phyloP scores from a whole-genome alignment of 64 coral and sea anemone species.

The Platygyra sinensis region DNA sequence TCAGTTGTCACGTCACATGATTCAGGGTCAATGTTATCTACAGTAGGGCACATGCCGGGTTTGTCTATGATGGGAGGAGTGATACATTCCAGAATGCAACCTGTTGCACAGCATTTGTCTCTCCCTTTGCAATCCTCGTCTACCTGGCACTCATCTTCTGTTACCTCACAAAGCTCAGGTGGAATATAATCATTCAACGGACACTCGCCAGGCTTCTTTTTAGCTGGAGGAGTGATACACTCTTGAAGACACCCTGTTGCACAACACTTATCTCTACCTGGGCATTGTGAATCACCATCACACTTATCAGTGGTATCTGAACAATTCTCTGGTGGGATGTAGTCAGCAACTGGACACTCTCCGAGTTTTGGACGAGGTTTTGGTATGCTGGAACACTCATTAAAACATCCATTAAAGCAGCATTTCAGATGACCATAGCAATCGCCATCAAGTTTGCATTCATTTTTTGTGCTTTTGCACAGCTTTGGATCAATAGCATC shows the following conservation, averaged over 20 bases:
- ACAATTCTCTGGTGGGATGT: conserved; percentile 42
- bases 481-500: conserved; percentile 19
- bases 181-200: conserved; percentile 40
- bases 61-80: conserved; percentile 46
- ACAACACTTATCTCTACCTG: conserved; percentile 52
- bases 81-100: conserved; percentile 52
- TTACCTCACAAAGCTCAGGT: background rate
- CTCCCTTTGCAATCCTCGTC: conserved; percentile 32
- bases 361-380: conserved; percentile 33
- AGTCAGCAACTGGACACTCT: conserved; percentile 40
- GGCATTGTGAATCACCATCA: conserved; percentile 39
- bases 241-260: conserved; percentile 52
- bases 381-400: conserved; percentile 40
- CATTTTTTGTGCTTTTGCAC: conserved; percentile 48
- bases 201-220: conserved; percentile 44
- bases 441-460: conserved; percentile 55
- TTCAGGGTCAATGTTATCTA: conserved; percentile 38
- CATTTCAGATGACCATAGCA: conserved; percentile 64
- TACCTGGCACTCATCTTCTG: background rate
- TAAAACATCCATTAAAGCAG: conserved; percentile 52
- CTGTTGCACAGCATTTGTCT: conserved; percentile 38
- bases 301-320: conserved; percentile 36
- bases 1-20: conserved; percentile 1
- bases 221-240: conserved; percentile 48
- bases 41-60: conserved; percentile 44